phyloP scores from a whole-genome alignment of 2,888 invertebrate species.

The Philopedon plagiatum region DNA sequence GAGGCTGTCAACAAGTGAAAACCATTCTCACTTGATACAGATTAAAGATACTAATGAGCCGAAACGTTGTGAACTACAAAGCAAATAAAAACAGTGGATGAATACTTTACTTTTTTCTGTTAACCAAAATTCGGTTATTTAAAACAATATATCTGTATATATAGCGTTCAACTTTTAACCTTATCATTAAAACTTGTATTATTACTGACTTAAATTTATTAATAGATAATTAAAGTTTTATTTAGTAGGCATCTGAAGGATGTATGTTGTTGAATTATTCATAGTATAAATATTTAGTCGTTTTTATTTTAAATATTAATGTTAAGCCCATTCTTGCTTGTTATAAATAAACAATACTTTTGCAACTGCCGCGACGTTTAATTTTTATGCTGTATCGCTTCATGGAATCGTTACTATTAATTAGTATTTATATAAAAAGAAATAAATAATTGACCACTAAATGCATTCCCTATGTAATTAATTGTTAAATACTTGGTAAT shows the following conservation, averaged over 20 bases:
- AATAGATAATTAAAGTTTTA: slow-evolving; percentile 36
- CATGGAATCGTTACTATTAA: too few species aligned
- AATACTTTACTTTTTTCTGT: too few species aligned
- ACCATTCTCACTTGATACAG: too few species aligned
- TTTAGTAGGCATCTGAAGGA: slow-evolving; percentile 35
- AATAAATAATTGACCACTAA: not conserved
- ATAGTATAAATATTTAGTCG: slow-evolving; percentile 45
- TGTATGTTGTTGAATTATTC: slow-evolving; percentile 40
- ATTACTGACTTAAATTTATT: slow-evolving; percentile 25
- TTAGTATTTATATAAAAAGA: not conserved
- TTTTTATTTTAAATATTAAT: slow-evolving; percentile 47
- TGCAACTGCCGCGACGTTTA: not conserved
- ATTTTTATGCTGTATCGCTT: not conserved
- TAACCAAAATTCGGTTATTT: too few species aligned
- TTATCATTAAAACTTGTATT: slow-evolving; percentile 8
- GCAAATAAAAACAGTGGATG: too few species aligned
- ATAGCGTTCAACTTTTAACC: not conserved
- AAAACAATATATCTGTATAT: too few species aligned
- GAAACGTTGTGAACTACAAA: too few species aligned
- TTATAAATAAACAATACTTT: slow-evolving; percentile 38
- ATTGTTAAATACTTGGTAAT: not conserved
- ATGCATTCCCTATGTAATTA: not conserved
- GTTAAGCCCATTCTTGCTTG: slow-evolving; percentile 33
- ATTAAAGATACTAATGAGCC: too few species aligned
- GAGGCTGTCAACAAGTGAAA: too few species aligned